phyloP scores from a whole-genome alignment of 2,888 invertebrate genomes.

The Eupithecia exiguata region DNA sequence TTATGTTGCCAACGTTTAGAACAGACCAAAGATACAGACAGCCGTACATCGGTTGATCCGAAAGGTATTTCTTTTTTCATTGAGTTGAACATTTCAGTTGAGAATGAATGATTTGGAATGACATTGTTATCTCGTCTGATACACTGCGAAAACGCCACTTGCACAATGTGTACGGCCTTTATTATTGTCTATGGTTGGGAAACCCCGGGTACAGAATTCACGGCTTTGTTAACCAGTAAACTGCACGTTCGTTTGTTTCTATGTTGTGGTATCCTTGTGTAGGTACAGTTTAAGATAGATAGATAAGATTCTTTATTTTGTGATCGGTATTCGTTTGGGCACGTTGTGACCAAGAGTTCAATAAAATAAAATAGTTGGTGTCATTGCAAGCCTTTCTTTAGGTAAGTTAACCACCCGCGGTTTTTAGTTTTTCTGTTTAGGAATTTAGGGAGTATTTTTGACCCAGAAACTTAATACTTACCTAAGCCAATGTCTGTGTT shows the following conservation, averaged over 20 bases:
- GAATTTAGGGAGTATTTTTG: not conserved
- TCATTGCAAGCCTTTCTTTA: not conserved
- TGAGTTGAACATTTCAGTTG: too few species aligned
- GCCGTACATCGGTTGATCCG: too few species aligned
- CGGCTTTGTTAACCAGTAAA: not conserved
- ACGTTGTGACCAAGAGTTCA: not conserved
- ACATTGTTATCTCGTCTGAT: not conserved
- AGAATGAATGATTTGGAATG: too few species aligned
- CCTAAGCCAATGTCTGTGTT: too few species aligned
- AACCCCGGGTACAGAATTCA: conserved; percentile 6
- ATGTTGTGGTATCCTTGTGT: not conserved
- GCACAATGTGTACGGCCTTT: conserved; percentile 12
- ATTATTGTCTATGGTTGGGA: conserved; percentile 21
- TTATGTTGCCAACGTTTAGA: too few species aligned
- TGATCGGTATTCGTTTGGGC: not conserved
- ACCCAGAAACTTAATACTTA: not conserved
- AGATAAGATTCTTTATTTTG: not conserved
- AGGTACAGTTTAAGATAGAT: too few species aligned
- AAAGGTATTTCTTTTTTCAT: too few species aligned
- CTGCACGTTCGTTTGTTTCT: not conserved
- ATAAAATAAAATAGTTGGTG: not conserved
- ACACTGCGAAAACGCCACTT: not conserved
- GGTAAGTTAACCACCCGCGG: not conserved
- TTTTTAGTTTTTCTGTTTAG: not conserved
- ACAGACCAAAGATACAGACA: too few species aligned